A percentile compares a stretch with the other conserved stretches of the same genome.
Conservation (phyloP, 2,888 invertebrate species). For the Metalampra italica region DNA sequence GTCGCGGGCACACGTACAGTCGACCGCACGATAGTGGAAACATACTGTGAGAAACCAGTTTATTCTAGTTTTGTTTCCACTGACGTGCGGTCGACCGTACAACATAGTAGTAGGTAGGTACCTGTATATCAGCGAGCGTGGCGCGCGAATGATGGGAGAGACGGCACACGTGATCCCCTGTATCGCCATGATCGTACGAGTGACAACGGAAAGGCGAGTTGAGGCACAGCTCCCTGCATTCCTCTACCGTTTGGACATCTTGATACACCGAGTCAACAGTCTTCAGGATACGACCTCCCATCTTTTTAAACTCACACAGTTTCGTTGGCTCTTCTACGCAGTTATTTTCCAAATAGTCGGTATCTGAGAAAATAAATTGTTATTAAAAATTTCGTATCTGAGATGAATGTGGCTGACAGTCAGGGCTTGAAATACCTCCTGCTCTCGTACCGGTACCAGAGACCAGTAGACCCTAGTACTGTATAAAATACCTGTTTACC, state of each 20-base stretch:
- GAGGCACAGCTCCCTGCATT: conserved; percentile 92
- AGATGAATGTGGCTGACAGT: background rate
- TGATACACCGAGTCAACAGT: conserved; percentile 96
- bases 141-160: conserved; percentile 94
- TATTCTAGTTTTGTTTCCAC: too few relatives aligned
- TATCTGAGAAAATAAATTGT: conserved; percentile 42
- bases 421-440: too few relatives aligned
- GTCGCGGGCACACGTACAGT: too few relatives aligned
- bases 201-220: conserved; percentile 94
- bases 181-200: conserved; percentile 96
- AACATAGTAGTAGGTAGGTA: too few relatives aligned
- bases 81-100: too few relatives aligned
- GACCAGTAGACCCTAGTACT: too few relatives aligned
- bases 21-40: too few relatives aligned
- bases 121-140: conserved; percentile 92
- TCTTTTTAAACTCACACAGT: conserved; percentile 94
- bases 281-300: conserved; percentile 92
- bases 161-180: conserved; percentile 95
- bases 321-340: conserved; percentile 97
- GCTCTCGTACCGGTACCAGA: too few relatives aligned
- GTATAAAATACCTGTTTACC: too few relatives aligned
- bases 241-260: conserved; percentile 91
- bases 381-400: background rate
- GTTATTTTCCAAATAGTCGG: conserved; percentile 94
- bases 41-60: too few relatives aligned